Evolutionary conservation across 2,797 vertebrate genomes (phyloP), one percentile per base, ranked within the genome.

Genomic region (Melanotaenia pygmaea): DNA sequence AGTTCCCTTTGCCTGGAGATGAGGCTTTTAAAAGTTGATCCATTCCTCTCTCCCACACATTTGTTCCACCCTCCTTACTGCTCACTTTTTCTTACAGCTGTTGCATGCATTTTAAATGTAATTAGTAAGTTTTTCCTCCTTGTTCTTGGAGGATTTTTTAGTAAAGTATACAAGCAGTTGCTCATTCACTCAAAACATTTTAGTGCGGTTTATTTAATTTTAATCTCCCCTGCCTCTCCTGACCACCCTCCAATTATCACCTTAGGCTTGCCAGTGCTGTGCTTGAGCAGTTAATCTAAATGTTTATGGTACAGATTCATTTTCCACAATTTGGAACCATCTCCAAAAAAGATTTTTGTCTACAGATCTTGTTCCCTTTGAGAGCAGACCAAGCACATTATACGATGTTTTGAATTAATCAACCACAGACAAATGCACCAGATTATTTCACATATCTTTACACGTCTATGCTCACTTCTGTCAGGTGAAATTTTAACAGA

Each of bases 291-390:
- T 79, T 88, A 81, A 88, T 85, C 85, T 60, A 74, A 79, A 76
- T 80, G 61, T 34, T 76, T 80, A 85, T 85, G 72, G 74, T 84
- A 68, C 70, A 63, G 77, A 86, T 85, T 88, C 58, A 81, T 86
- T 89, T 89, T 87, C 72, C 70, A 82, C 82, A 84, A 85, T 74
- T 86, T 85, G 80, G 81, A 86, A 80, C 70, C 83, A 67, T 77
- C 76, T 82, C 77, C 76, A n/a, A 85, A 82, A 83, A 81, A 76
- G n/a, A 26, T 83, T 82, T 82, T 81, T 79, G 84, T 86, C 81
- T 81, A 84, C 81, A 82, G 85, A 87, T 85, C 75, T 74, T 59
- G 38, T 59, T 59, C 66, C 81, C 72, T 43, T 72, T 75, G 85
- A 81, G 79, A 66, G 51, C 79, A 77, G 80, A 86, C 80, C 78